Conservation (phyloP, 2,888 invertebrate species). For the Chromoteleia sp. region DNA sequence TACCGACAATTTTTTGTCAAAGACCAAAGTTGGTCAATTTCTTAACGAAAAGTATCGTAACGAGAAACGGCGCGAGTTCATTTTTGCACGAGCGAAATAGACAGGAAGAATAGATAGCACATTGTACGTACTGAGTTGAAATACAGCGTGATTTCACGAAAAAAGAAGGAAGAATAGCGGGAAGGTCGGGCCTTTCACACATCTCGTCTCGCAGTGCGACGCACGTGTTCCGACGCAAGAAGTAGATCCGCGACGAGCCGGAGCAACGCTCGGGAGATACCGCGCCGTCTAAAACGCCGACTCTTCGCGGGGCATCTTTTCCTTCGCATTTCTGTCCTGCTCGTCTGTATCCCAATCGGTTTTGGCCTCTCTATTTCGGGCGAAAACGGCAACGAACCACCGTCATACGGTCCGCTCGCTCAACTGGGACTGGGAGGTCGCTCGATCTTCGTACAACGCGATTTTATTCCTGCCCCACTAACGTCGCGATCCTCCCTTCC, state of each 20-base stretch:
- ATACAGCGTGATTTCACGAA: constrained; percentile 48
- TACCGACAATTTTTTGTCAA: no score
- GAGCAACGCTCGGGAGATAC: constrained; percentile 32
- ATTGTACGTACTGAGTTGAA: constrained; percentile 60
- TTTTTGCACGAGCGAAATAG: constrained; percentile 25
- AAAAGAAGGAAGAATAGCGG: constrained; percentile 56
- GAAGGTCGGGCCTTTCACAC: constrained; percentile 55
- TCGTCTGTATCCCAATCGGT: constrained; percentile 18
- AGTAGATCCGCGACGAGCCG: constrained; percentile 43
- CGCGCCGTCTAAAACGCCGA: constrained; percentile 36
- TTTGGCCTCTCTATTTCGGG: constrained; percentile 17
- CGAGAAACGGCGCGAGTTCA: constrained; percentile 11
- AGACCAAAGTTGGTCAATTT: neutral
- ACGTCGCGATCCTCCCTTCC: constrained; percentile 58
- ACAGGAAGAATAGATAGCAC: constrained; percentile 14
- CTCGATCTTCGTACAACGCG: constrained; percentile 46
- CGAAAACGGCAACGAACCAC: constrained; percentile 55
- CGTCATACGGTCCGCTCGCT: constrained; percentile 61
- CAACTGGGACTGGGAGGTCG: constrained; percentile 60
- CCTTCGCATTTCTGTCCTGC: constrained; percentile 27
- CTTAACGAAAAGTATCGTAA: no score
- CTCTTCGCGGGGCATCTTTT: constrained; percentile 48
- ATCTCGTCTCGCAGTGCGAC: constrained; percentile 44
- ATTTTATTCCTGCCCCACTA: constrained; percentile 68
- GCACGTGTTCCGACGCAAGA: constrained; percentile 53